Conservation (phyloP, 2,113 vertebrate species). For the Cyprinus carpio region DNA sequence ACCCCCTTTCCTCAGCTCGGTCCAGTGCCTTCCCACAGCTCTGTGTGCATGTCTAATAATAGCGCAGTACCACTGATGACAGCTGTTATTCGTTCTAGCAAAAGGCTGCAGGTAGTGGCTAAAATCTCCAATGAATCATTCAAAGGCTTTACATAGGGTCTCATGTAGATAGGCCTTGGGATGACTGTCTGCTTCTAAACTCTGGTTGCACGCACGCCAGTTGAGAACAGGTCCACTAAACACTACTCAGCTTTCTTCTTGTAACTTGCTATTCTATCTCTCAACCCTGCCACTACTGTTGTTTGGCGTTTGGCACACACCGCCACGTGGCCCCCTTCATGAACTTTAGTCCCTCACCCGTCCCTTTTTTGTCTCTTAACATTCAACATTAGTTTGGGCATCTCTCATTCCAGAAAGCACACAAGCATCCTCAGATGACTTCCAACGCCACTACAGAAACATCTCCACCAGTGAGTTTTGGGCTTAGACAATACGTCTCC, state of each 20-base stretch:
- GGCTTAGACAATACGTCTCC: slow-evolving; percentile 36
- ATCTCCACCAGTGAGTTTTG: slow-evolving; percentile 47
- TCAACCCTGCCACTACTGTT: neutral
- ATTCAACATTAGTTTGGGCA: slow-evolving; percentile 32
- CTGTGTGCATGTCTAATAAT: slow-evolving; percentile 38
- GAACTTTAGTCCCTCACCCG: slow-evolving; percentile 10
- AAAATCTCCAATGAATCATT: slow-evolving; percentile 14
- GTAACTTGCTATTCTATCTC: neutral
- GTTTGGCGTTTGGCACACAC: neutral
- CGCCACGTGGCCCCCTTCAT: neutral
- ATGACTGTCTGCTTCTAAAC: too few species aligned
- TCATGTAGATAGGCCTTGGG: too few species aligned
- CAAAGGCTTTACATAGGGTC: neutral
- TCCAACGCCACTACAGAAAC: too few species aligned
- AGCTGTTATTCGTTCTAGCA: slow-evolving; percentile 29
- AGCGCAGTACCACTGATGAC: slow-evolving; percentile 32
- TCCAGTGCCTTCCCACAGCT: neutral
- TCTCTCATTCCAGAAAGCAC: too few species aligned
- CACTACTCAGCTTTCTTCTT: neutral
- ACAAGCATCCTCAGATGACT: too few species aligned
- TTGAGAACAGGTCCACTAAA: neutral
- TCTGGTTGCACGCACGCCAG: too few species aligned
- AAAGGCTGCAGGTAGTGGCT: slow-evolving; percentile 26
- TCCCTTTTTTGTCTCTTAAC: slow-evolving; percentile 36
- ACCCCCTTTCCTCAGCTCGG: slow-evolving; percentile 35